Evolutionary conservation across 2,797 vertebrate genomes (phyloP), one percentile per base, ranked within the genome.

Genomic region (Luscinia luscinia): DNA sequence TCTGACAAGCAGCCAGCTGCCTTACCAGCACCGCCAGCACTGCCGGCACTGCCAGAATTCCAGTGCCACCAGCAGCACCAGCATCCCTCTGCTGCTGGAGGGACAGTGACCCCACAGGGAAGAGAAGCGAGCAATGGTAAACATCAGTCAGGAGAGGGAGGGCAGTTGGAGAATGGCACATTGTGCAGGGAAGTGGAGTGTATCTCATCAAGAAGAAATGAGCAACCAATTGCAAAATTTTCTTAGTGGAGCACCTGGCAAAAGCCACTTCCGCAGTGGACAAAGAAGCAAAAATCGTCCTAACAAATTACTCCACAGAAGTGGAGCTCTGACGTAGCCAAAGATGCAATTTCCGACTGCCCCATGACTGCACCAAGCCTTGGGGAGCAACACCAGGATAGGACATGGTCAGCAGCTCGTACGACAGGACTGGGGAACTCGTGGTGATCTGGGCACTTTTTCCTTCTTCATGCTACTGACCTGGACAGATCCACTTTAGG

Each of bases 141-240:
- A 54, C 59, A 2, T 3, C 6, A 32, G 12, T 18, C 6, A 2
- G 12, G 45, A 59, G 28, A 43, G 21, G 7, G 43, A 26, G 74
- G 17, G 15, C 27, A 24, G 12, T 0, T 4, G 1, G 9, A 1
- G 16, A 87, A 12, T 0, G 3, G 43, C 27, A 32, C 1, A 0
- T 10, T 24, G 9, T 30, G 3, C 2, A 1, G 17, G 40, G n/a
- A 19, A 23, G 21, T 34, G 12, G 45, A 34, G 1, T 22, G 41
- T 57, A 81, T 67, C 68, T 59, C 9, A 89, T 78, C 26, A 49
- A 12, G 7, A 78, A 3, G 2, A 34, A 36, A 52, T 0, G 2
- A 41, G 3, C 32, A 86, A 14, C 12, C 22, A 15, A 26, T 72
- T 15, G 6, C 26, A 64, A 84, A 87, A 34, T 4, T 11, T 13